Evolutionary conservation across 2,888 invertebrate genomes (phyloP).

Genomic region (Branchinecta sandiegonensis): DNA sequence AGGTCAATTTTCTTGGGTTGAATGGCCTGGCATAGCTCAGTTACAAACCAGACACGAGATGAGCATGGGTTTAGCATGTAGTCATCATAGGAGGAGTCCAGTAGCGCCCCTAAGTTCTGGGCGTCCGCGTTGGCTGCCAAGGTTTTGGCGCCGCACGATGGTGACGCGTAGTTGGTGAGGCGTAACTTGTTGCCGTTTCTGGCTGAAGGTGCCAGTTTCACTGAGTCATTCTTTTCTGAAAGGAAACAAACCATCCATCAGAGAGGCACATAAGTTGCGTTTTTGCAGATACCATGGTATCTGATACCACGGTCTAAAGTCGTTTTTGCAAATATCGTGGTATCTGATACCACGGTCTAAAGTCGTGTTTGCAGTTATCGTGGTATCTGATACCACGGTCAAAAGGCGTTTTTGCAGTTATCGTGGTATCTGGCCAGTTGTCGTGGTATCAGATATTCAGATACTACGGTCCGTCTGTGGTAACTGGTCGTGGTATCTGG

Average conservation of each 20-base stretch:
- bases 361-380: too few relatives aligned
- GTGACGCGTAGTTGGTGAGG: slow-evolving; percentile 88
- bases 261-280: too few relatives aligned
- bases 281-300: too few relatives aligned
- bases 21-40: slow-evolving; percentile 94
- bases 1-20: slow-evolving; percentile 58
- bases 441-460: too few relatives aligned
- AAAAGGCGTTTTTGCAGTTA: too few relatives aligned
- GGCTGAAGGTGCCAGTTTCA: slow-evolving; percentile 34
- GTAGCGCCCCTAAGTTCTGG: slow-evolving; percentile 64
- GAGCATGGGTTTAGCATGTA: slow-evolving; percentile 96
- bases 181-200: slow-evolving; percentile 43
- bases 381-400: too few relatives aligned
- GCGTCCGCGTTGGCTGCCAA: slow-evolving; percentile 84
- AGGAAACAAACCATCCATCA: slow-evolving; percentile 33
- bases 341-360: too few relatives aligned
- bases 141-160: slow-evolving; percentile 94
- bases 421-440: too few relatives aligned
- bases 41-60: slow-evolving; percentile 82
- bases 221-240: slow-evolving; percentile 49
- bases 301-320: too few relatives aligned
- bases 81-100: slow-evolving; percentile 82
- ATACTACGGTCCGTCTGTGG: too few relatives aligned
- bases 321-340: too few relatives aligned
- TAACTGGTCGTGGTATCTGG: too few relatives aligned